A percentile compares a stretch with the other conserved stretches of the same genome.
Conservation (phyloP, 1,140 invertebrate species). For the Drosophila arizonae region DNA sequence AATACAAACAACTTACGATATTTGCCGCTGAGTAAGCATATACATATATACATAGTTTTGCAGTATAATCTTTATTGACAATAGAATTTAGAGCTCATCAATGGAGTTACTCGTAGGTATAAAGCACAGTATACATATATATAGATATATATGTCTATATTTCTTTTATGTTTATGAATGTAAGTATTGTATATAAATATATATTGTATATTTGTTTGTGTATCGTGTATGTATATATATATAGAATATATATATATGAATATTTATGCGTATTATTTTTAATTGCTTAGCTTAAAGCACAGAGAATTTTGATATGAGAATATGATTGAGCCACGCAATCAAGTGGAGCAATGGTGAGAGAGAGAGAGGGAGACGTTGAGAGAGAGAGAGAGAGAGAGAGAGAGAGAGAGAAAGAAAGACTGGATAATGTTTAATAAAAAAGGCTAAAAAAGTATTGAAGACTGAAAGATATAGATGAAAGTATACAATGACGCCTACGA, state of each 20-base stretch:
- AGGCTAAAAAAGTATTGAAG: too few relatives aligned
- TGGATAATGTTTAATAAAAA: too few relatives aligned
- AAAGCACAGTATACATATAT: constrained; percentile 65
- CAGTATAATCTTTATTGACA: constrained; percentile 84
- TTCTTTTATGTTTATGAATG: constrained; percentile 42
- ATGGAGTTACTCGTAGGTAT: constrained; percentile 64
- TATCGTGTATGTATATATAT: constrained; percentile 37
- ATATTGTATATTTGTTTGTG: constrained; percentile 49
- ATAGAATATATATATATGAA: constrained; percentile 54
- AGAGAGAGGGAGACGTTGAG: not conserved
- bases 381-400: not conserved
- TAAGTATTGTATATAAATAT: constrained; percentile 63
- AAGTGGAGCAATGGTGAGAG: not conserved
- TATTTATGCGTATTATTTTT: constrained; percentile 58
- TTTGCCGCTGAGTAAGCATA: not conserved
- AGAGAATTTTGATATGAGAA: constrained; percentile 79
- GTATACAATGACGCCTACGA: too few relatives aligned
- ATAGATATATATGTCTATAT: constrained; percentile 26
- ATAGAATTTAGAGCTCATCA: constrained; percentile 67
- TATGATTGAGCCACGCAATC: constrained; percentile 46
- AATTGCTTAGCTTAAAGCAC: constrained; percentile 80
- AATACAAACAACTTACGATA: not conserved
- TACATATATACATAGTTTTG: constrained; percentile 70
- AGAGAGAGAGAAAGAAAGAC: not conserved
- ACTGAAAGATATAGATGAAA: too few relatives aligned